These are phyloP conservation scores for Pithys albifrons DNA, from an alignment of 2,113 vertebrate genomes.

Conservation along the genomic window DNA sequence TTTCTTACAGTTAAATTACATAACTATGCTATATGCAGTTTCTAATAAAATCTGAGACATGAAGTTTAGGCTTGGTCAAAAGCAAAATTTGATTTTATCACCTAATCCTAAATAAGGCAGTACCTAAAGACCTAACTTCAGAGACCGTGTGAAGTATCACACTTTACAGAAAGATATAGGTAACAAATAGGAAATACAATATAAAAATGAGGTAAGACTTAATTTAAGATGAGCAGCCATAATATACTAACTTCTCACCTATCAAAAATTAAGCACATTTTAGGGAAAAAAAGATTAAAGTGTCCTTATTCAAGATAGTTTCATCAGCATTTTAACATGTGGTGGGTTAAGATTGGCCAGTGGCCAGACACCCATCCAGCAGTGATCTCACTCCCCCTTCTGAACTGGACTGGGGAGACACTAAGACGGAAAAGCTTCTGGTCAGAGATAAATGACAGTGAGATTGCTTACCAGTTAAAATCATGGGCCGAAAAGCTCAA, in stretches of 20 bases:
- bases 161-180: neutral
- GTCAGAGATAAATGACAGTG: neutral
- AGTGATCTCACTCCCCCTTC: neutral
- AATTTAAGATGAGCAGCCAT: neutral
- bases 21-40: neutral
- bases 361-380: neutral
- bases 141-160: neutral
- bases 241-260: neutral
- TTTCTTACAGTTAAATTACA: neutral
- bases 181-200: neutral
- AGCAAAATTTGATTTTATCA: neutral
- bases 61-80: neutral
- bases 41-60: neutral
- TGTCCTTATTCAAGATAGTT: neutral
- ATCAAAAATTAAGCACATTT: neutral
- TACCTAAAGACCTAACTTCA: neutral
- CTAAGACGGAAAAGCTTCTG: neutral
- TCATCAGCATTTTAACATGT: neutral
- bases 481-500: neutral
- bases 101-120: neutral
- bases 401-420: neutral
- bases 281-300: no score
- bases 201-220: neutral
- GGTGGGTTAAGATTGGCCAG: neutral
- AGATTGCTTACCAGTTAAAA: neutral